Base-by-base conservation (phyloP, 2,113 vertebrate species). In the Petaurus breviceps region DNA sequence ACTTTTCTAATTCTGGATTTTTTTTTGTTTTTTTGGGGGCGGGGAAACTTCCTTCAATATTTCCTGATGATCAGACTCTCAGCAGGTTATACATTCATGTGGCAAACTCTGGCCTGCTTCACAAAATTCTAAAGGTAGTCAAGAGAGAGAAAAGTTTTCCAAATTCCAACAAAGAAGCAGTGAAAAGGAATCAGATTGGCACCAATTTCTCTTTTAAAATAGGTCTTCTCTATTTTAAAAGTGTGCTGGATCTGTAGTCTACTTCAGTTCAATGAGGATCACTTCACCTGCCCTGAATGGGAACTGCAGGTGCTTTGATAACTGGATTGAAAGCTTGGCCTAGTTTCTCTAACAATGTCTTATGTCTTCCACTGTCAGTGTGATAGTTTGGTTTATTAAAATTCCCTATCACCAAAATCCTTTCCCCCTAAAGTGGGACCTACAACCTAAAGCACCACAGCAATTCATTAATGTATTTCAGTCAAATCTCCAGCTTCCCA, bases 181-280 rank as follows among this genome's bases (percentile, higher is more conserved):
- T 53, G 90, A 68, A 96, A 95, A 96, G 96, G 95, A 95, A 97
- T 97, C 98, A 97, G 98, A 97, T 94, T 61, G 97, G 96, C 96
- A 95, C 46, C 95, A 95, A 95, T 68, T 77, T 92, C 92, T 95
- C 94, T 97, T 97, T 96, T 95, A 95, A 96, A 98, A 94, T 84
- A 96, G 94, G 95, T 90, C 23, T 96, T 77, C 55, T 96, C 97
- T 96, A 61, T 96, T 98, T 97, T 97, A 96, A 96, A 97, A 95
- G 97, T 92, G 89, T 57, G 93, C 92, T 97, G 98, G 94, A 96
- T 96, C 96, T 96, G 97, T 94, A 97, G 77, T 92, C 77, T 94
- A 97, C 95, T 97, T 94, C 96, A 97, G 94, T 97, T 97, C 97
- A 96, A 90, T 91, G 96, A 97, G 93, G 91, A 94, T 97, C 84